Conservation (phyloP, 2,888 invertebrate species). For the Acronicta psi region DNA sequence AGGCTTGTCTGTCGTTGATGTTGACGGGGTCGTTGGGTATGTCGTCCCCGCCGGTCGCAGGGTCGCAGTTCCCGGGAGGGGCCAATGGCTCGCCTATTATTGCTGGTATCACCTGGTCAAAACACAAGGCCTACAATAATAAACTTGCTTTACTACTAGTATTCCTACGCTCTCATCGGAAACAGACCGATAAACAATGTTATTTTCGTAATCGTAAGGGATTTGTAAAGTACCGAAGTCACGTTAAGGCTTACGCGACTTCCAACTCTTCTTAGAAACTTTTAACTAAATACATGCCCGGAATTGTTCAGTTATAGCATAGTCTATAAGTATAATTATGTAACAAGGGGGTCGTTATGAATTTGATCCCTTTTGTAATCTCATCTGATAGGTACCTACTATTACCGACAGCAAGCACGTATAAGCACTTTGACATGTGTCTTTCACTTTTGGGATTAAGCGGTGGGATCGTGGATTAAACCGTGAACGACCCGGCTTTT, state of each 20-base stretch:
- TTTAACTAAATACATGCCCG: not conserved
- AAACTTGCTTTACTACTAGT: too few species aligned
- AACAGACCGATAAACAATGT: too few species aligned
- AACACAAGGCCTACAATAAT: not conserved
- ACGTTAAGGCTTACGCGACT: too few species aligned
- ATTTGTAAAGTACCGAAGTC: too few species aligned
- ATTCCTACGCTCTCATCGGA: too few species aligned
- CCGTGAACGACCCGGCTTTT: constrained; percentile 17
- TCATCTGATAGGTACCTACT: constrained; percentile 23
- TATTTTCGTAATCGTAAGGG: too few species aligned
- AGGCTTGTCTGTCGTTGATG: constrained; percentile 27
- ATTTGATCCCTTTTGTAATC: constrained; percentile 26
- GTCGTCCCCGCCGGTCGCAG: constrained; percentile 46
- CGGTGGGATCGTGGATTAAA: not conserved
- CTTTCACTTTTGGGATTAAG: constrained; percentile 22
- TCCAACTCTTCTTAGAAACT: not conserved
- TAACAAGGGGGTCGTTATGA: constrained; percentile 17
- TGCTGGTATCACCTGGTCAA: constrained; percentile 68
- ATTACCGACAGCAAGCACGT: constrained; percentile 14
- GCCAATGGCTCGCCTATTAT: constrained; percentile 67
- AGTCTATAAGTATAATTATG: not conserved
- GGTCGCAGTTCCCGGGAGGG: constrained; percentile 28
- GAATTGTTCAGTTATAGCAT: not conserved
- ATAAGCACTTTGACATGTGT: constrained; percentile 34
- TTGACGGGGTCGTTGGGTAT: constrained; percentile 66